Conservation (phyloP, 2,113 vertebrate species). For the Halichoeres trimaculatus region DNA sequence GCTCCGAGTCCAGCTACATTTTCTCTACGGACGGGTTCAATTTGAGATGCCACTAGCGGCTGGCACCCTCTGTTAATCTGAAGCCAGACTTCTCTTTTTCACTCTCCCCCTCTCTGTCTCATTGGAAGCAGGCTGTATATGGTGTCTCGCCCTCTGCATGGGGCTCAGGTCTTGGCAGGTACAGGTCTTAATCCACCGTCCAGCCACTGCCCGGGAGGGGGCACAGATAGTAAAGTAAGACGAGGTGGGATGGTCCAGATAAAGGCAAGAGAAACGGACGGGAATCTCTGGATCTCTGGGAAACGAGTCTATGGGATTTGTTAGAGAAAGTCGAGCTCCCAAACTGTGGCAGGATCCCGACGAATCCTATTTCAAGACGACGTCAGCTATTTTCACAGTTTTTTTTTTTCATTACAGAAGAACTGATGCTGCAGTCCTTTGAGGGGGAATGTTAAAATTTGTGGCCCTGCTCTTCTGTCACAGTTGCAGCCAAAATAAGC, state of each 20-base stretch:
- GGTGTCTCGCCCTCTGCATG: constrained; percentile 68
- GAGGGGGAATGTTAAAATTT: too few species aligned
- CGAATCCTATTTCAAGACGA: not conserved
- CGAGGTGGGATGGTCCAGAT: constrained; percentile 66
- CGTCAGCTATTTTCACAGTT: too few species aligned
- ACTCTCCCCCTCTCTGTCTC: constrained; percentile 61
- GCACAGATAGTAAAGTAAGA: constrained; percentile 74
- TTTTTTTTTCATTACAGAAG: too few species aligned
- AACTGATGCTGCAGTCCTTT: too few species aligned
- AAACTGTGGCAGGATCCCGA: not conserved
- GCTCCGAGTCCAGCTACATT: constrained; percentile 20
- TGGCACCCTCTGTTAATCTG: constrained; percentile 62
- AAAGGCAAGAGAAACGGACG: constrained; percentile 53
- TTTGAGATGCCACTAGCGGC: constrained; percentile 43
- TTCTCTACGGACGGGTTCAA: constrained; percentile 28
- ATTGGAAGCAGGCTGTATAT: constrained; percentile 53
- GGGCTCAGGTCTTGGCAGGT: constrained; percentile 64
- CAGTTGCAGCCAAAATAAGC: too few species aligned
- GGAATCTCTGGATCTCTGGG: constrained; percentile 63
- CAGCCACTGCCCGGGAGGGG: constrained; percentile 76
- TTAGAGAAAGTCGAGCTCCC: constrained; percentile 12
- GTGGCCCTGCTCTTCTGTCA: too few species aligned
- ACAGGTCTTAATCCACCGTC: constrained; percentile 74
- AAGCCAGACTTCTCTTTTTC: constrained; percentile 66
- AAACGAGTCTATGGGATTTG: constrained; percentile 38